A percentile compares a stretch with the other conserved stretches of the same genome.
Evolutionary conservation across 2,888 invertebrate genomes (phyloP).

Genomic region (Hypomecis punctinalis): DNA sequence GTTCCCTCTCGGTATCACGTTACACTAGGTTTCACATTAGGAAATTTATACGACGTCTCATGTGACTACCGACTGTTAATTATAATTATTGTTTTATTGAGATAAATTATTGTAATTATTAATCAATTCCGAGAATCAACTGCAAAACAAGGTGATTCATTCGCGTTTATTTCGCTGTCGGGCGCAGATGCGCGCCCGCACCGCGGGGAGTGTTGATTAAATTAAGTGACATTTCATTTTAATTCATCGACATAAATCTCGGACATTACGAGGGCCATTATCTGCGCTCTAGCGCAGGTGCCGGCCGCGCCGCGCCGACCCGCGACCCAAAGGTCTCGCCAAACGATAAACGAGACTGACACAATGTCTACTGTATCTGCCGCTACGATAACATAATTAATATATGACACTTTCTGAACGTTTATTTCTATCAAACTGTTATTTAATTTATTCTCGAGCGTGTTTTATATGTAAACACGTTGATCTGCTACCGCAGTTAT

Average conservation of each 20-base stretch:
- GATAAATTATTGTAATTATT: constrained; percentile 81
- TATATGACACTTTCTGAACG: constrained; percentile 35
- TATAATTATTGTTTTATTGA: constrained; percentile 83
- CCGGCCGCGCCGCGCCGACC: constrained; percentile 41
- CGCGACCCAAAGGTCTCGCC: constrained; percentile 57
- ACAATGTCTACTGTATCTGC: constrained; percentile 57
- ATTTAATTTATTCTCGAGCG: constrained; percentile 27
- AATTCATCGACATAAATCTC: constrained; percentile 76
- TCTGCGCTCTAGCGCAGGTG: constrained; percentile 63
- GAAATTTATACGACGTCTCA: constrained; percentile 83
- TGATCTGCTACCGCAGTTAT: constrained; percentile 4
- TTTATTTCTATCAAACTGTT: constrained; percentile 35
- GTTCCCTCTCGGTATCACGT: constrained; percentile 72
- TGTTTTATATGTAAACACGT: constrained; percentile 29
- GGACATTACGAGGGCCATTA: constrained; percentile 70
- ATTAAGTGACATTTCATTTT: constrained; percentile 82
- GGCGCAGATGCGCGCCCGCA: constrained; percentile 64
- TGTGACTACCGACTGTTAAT: constrained; percentile 80
- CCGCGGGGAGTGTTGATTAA: constrained; percentile 75
- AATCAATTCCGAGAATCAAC: constrained; percentile 77
- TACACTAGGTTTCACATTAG: constrained; percentile 84
- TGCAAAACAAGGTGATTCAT: constrained; percentile 84
- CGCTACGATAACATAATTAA: constrained; percentile 34
- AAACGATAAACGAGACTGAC: constrained; percentile 61
- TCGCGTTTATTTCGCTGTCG: constrained; percentile 61